Conservation (phyloP, 2,797 vertebrate species). For the Pteropus rufus region DNA sequence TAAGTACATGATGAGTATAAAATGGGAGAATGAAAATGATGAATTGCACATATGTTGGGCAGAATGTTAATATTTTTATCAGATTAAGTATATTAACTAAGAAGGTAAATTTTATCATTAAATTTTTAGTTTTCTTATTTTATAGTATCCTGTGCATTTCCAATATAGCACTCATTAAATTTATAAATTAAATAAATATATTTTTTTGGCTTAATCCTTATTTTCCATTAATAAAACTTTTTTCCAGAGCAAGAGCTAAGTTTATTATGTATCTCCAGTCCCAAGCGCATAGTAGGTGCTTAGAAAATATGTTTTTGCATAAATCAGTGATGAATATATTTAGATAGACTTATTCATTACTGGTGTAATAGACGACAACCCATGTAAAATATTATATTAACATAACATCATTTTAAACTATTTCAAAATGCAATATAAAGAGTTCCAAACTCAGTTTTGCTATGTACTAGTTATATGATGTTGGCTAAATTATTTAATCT, state of each 20-base stretch:
- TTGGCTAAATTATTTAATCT: not conserved
- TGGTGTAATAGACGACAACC: not conserved
- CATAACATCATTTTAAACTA: not conserved
- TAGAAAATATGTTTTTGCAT: not conserved
- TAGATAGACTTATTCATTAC: not conserved
- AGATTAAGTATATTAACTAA: not conserved
- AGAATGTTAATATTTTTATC: not conserved
- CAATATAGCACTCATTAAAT: not conserved
- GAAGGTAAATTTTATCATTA: not conserved
- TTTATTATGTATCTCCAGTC: not conserved
- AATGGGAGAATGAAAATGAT: not conserved
- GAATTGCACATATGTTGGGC: not conserved
- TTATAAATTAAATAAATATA: not conserved
- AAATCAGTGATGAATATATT: not conserved
- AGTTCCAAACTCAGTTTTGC: not conserved
- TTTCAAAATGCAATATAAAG: not conserved
- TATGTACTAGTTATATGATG: not conserved
- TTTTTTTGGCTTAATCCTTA: not conserved
- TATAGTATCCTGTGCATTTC: not conserved
- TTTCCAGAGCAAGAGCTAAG: not conserved
- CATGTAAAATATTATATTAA: not conserved
- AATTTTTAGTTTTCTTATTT: not conserved
- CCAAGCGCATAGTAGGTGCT: not conserved
- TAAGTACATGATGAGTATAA: not conserved
- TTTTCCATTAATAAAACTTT: not conserved